A percentile compares a stretch with the other conserved stretches of the same genome.
phyloP scores from a whole-genome alignment of 2,888 invertebrate species.

The Neoscelio sp. region DNA sequence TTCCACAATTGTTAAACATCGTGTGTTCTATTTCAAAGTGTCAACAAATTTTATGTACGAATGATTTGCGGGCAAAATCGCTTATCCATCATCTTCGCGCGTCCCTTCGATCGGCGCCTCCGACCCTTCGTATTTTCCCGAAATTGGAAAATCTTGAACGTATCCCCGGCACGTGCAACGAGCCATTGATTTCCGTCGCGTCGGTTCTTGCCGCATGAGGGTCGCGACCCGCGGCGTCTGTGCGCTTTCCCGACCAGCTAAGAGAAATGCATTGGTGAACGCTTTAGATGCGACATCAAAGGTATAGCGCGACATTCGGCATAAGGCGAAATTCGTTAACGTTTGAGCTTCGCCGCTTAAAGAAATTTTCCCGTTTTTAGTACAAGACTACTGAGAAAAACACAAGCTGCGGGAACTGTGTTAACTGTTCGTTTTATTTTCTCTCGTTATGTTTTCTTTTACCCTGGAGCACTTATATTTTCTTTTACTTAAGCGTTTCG shows the following conservation, averaged over 20 bases:
- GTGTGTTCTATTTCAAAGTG: constrained; percentile 14
- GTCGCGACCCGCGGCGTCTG: constrained; percentile 1
- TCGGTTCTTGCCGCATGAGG: constrained; percentile 18
- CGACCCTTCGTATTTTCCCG: constrained; percentile 25
- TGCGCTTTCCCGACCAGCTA: constrained; percentile 1
- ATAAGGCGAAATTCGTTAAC: constrained; percentile 35
- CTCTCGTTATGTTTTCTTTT: not conserved
- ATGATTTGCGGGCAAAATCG: constrained; percentile 32
- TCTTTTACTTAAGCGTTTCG: not conserved
- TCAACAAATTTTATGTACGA: constrained; percentile 32
- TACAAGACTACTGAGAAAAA: not conserved
- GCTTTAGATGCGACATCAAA: constrained; percentile 44
- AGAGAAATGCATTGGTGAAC: constrained; percentile 40
- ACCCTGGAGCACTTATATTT: not conserved
- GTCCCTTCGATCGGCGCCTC: constrained; percentile 20
- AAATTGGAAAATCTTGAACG: constrained; percentile 55
- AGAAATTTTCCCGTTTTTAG: constrained; percentile 12
- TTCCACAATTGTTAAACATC: constrained; percentile 16
- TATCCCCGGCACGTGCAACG: constrained; percentile 45
- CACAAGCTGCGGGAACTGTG: not conserved
- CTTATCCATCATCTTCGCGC: constrained; percentile 42
- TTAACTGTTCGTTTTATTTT: not conserved
- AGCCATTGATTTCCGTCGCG: constrained; percentile 45
- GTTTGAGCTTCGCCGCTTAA: constrained; percentile 21
- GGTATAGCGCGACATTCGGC: constrained; percentile 16